Evolutionary conservation across 1,140 invertebrate genomes (phyloP).

Genomic region (Drosophila nigrodunni): DNA sequence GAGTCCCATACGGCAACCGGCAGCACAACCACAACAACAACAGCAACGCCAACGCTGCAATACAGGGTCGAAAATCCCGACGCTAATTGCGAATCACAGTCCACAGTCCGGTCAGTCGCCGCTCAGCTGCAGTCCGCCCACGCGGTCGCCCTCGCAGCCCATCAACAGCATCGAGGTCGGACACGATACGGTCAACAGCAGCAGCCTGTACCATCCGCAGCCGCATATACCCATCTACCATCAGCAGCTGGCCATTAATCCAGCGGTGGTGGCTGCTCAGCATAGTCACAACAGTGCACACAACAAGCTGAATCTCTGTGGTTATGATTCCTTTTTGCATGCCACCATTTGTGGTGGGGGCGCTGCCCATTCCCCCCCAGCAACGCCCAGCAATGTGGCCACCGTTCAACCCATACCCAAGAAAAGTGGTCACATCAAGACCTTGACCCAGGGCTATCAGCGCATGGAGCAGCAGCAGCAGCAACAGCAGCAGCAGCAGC

Average conservation of each 20-base stretch:
- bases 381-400: slow-evolving; percentile 73
- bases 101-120: slow-evolving; percentile 62
- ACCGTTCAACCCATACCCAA: slow-evolving; percentile 78
- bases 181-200: slow-evolving; percentile 72
- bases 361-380: slow-evolving; percentile 60
- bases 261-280: slow-evolving; percentile 78
- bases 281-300: slow-evolving; percentile 72
- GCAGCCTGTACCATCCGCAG: slow-evolving; percentile 85
- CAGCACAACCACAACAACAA: slow-evolving; percentile 73
- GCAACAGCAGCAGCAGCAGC: slow-evolving; percentile 47
- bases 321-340: slow-evolving; percentile 87
- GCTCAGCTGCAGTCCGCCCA: slow-evolving; percentile 72
- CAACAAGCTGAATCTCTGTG: slow-evolving; percentile 86
- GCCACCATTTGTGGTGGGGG: slow-evolving; percentile 86
- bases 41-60: slow-evolving; percentile 81
- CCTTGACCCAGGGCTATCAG: slow-evolving; percentile 63
- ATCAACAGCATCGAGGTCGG: slow-evolving; percentile 49
- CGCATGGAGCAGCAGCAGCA: slow-evolving; percentile 51
- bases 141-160: slow-evolving; percentile 50
- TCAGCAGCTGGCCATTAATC: slow-evolving; percentile 84
- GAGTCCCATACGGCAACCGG: slow-evolving; percentile 83
- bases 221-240: slow-evolving; percentile 85
- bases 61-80: slow-evolving; percentile 84
- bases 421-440: slow-evolving; percentile 53
- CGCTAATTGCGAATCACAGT: slow-evolving; percentile 79